Evolutionary conservation across 2,113 vertebrate species (phyloP).

Genomic region (Microcebus ravelobensis): DNA sequence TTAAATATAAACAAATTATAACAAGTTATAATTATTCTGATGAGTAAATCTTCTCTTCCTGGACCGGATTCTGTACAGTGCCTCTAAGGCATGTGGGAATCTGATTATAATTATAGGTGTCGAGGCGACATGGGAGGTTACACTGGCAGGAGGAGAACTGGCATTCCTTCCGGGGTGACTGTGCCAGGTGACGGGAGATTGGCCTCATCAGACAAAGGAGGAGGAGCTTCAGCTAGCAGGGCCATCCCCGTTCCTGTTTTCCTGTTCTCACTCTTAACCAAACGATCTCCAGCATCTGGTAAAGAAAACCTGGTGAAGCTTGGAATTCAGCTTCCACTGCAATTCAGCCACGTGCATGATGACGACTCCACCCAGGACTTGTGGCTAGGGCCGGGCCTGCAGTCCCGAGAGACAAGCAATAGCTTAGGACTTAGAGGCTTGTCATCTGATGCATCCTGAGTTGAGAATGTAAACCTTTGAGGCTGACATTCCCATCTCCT

Average conservation of each 20-base stretch:
- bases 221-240: background rate
- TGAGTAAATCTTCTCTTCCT: background rate
- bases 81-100: background rate
- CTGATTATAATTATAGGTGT: background rate
- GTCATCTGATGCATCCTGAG: too few species aligned
- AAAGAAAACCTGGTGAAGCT: background rate
- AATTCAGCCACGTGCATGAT: rapidly evolving
- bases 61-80: background rate
- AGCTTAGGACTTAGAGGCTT: background rate
- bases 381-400: too few species aligned
- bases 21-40: background rate
- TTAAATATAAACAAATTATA: background rate
- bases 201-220: background rate
- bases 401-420: background rate
- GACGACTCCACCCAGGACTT: background rate
- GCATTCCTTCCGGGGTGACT: background rate
- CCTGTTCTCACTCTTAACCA: background rate
- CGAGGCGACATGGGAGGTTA: rapidly evolving
- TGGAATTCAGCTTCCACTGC: background rate
- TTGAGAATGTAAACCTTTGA: background rate
- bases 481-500: background rate
- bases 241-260: background rate
- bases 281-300: background rate
- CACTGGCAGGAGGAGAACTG: too few species aligned
- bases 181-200: too few species aligned